Conservation (phyloP, 2,113 vertebrate genomes). For the Recurvirostra avosetta region DNA sequence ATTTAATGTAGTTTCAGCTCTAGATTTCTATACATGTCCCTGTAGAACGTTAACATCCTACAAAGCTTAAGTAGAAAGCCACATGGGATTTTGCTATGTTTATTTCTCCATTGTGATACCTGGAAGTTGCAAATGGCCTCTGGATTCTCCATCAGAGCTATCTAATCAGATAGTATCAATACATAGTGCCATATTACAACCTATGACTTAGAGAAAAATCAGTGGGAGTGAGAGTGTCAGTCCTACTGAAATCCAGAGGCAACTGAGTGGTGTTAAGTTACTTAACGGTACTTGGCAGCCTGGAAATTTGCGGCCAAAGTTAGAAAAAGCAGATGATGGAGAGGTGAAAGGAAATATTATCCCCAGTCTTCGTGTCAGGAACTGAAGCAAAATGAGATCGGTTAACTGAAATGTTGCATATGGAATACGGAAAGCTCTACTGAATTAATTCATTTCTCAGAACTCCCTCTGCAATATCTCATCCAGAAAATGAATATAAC, state of each 20-base stretch:
- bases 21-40: not conserved
- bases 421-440: not conserved
- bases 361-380: not conserved
- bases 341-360: not conserved
- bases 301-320: not conserved
- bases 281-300: not conserved
- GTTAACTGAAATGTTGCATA: not conserved
- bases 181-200: not conserved
- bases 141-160: not conserved
- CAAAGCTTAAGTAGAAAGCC: not conserved
- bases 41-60: not conserved
- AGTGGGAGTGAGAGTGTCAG: not conserved
- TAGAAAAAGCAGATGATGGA: not conserved
- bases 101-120: not conserved
- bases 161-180: not conserved
- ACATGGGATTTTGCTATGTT: not conserved
- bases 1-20: not conserved
- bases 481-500: not conserved
- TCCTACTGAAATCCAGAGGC: not conserved
- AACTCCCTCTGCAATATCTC: not conserved
- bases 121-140: not conserved
- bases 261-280: not conserved
- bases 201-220: not conserved
- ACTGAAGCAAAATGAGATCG: not conserved
- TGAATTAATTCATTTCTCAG: not conserved